Percentiles rank a stretch among this genome's conserved stretches.
phyloP scores from a whole-genome alignment of 2,888 invertebrate genomes.

The Tineola bisselliella region DNA sequence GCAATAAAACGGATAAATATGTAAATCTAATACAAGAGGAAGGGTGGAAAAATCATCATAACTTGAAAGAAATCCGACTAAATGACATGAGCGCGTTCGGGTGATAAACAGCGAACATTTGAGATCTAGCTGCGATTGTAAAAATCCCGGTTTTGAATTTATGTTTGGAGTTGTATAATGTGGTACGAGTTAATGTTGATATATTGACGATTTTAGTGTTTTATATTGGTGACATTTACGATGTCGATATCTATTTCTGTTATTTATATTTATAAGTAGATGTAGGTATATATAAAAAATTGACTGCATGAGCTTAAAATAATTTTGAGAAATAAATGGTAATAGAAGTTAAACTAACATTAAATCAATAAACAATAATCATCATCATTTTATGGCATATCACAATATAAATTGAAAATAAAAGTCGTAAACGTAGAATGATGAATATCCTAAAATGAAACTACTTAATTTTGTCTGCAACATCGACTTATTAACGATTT shows the following conservation, averaged over 20 bases:
- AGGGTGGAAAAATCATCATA: constrained; percentile 35
- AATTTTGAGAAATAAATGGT: too few species aligned
- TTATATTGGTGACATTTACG: neutral
- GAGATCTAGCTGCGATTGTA: constrained; percentile 37
- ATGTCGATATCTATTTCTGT: too few species aligned
- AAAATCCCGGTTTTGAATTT: constrained; percentile 55
- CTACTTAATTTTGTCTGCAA: neutral
- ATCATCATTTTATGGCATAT: too few species aligned
- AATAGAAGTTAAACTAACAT: too few species aligned
- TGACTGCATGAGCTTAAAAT: too few species aligned
- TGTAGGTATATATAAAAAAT: too few species aligned
- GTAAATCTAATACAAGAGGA: constrained; percentile 16
- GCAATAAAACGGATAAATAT: constrained; percentile 17
- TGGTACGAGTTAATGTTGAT: constrained; percentile 26
- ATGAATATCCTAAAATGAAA: neutral
- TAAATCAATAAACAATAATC: too few species aligned
- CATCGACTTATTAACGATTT: constrained; percentile 35
- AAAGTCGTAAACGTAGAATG: neutral
- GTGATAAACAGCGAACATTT: constrained; percentile 38
- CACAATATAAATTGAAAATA: neutral
- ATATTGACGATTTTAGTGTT: constrained; percentile 1
- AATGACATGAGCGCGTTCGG: constrained; percentile 37
- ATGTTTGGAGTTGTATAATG: constrained; percentile 50
- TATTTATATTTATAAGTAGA: too few species aligned
- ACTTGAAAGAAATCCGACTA: constrained; percentile 37